A percentile compares a stretch with the other conserved stretches of the same genome.
phyloP scores from a whole-genome alignment of 92 coral and sea anemone genomes.

The Parazoanthus atlanticus region DNA sequence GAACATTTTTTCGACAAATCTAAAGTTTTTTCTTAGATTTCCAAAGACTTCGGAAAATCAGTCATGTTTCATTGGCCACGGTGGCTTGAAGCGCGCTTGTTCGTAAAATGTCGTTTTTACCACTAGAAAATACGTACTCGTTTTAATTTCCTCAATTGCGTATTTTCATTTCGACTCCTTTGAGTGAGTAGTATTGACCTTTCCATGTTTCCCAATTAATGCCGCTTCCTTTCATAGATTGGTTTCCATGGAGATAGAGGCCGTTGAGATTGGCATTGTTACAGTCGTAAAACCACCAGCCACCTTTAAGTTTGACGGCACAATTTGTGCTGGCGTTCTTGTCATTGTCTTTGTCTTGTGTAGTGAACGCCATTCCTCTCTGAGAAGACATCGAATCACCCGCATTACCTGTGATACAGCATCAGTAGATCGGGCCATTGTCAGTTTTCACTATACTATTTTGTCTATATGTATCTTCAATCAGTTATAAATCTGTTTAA shows the following conservation, averaged over 20 bases:
- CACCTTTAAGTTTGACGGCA: conserved; percentile 21
- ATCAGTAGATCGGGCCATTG: background rate
- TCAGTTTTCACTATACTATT: too few species aligned
- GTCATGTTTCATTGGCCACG: too few species aligned
- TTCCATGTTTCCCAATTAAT: conserved; percentile 34
- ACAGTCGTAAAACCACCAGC: conserved; percentile 47
- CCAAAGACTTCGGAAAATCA: too few species aligned
- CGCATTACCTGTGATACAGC: conserved; percentile 1
- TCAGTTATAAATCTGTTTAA: too few species aligned
- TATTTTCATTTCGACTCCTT: conserved; percentile 31
- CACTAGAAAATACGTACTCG: background rate
- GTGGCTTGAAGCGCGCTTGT: too few species aligned
- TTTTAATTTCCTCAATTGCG: background rate
- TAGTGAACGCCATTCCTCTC: conserved; percentile 46
- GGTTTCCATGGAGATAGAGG: conserved; percentile 42
- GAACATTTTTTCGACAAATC: too few species aligned
- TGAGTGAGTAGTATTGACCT: conserved; percentile 33
- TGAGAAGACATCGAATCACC: conserved; percentile 37
- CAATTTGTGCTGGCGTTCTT: conserved; percentile 10
- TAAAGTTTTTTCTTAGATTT: too few species aligned
- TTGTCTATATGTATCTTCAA: too few species aligned
- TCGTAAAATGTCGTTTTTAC: too few species aligned
- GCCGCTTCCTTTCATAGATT: conserved; percentile 8
- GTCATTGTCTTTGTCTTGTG: conserved; percentile 31
- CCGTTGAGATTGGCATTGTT: conserved; percentile 37